Evolutionary conservation across 2,113 vertebrate species (phyloP).

Genomic region (Pungitius pungitius): DNA sequence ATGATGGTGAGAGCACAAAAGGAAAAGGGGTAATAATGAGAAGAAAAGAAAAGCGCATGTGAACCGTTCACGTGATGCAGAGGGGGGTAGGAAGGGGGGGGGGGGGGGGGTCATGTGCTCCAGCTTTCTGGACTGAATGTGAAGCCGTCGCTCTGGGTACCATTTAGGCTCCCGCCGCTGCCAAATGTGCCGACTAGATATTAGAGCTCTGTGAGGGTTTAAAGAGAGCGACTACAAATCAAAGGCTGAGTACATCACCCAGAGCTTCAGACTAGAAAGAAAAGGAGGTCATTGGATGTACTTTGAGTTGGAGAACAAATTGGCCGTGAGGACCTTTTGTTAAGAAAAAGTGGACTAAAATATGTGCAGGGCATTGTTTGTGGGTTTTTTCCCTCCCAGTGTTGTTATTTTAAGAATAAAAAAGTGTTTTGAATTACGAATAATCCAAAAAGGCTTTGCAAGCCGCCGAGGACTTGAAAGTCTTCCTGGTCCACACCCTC

Average conservation of each 20-base stretch:
- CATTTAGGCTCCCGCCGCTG: constrained; percentile 22
- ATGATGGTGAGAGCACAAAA: constrained; percentile 7
- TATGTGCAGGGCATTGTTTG: background rate
- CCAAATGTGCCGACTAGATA: constrained; percentile 25
- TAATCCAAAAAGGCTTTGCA: constrained; percentile 29
- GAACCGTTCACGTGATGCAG: constrained; percentile 52
- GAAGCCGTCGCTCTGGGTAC: constrained; percentile 21
- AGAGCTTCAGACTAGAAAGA: background rate
- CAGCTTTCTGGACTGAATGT: constrained; percentile 47
- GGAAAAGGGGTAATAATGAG: background rate
- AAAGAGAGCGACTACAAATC: background rate
- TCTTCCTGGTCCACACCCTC: constrained; percentile 56
- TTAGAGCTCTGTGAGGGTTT: constrained; percentile 11
- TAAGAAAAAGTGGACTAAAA: background rate
- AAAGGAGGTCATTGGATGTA: background rate
- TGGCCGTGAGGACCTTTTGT: background rate
- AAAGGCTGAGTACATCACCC: background rate
- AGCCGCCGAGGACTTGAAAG: background rate
- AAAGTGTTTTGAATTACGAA: constrained; percentile 34
- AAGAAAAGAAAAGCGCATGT: constrained; percentile 17
- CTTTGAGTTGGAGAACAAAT: background rate
- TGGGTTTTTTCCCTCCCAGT: background rate
- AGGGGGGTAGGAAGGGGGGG: background rate
- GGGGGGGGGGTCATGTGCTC: constrained; percentile 59
- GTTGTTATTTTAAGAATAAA: background rate